Conservation (phyloP, 1,140 invertebrate species). For the Heterodera schachtii region DNA sequence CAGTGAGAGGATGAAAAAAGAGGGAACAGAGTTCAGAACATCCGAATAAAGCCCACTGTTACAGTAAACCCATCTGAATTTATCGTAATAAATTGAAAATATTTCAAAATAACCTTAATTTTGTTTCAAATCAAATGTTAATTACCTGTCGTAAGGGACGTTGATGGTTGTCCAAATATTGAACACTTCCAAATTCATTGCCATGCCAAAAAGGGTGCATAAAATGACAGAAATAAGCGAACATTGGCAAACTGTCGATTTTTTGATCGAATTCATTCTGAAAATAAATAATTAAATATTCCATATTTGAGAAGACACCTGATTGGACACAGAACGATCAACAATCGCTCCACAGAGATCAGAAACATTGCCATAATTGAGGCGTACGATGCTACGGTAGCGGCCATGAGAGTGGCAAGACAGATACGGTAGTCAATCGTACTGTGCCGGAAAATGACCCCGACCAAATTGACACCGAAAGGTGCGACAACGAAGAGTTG, state of each 20-base stretch:
- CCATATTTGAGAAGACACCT: background rate
- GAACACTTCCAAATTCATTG: constrained; percentile 15
- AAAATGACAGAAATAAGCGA: background rate
- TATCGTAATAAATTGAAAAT: background rate
- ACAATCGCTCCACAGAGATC: constrained; percentile 13
- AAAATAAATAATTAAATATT: background rate
- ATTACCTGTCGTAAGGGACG: constrained; percentile 9
- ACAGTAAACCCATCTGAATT: constrained; percentile 13
- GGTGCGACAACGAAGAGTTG: constrained; percentile 8
- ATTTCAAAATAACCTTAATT: background rate
- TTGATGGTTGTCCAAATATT: constrained; percentile 16
- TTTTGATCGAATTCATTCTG: constrained; percentile 16
- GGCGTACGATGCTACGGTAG: constrained; percentile 11
- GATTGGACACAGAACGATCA: constrained; percentile 22
- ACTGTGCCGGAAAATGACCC: background rate
- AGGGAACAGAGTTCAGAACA: constrained; percentile 3
- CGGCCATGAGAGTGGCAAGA: constrained; percentile 7
- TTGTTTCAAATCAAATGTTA: background rate
- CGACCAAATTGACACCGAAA: constrained; percentile 5
- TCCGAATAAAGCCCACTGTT: constrained; percentile 26
- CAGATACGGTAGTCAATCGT: constrained; percentile 18
- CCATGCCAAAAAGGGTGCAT: constrained; percentile 7
- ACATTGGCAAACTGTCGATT: background rate
- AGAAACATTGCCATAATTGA: constrained; percentile 26
- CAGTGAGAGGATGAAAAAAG: constrained; percentile 10